These are phyloP conservation scores for Lonchura striata DNA, from an alignment of 2,113 vertebrate genomes.

Conservation along the genomic window DNA sequence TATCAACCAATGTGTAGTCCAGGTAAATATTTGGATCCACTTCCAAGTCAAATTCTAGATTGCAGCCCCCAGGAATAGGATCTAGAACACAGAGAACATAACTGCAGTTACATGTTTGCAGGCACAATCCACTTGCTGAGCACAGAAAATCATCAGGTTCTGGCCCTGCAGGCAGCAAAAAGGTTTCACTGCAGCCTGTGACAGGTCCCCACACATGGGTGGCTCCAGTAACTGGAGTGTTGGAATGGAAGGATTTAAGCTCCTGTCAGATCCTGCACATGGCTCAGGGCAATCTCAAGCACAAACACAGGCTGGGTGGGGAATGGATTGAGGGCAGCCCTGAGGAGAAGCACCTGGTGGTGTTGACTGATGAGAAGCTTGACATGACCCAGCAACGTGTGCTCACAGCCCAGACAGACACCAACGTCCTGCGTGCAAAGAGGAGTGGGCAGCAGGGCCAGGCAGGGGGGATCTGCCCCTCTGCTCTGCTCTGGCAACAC, in stretches of 20 bases:
- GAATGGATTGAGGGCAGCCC: no score
- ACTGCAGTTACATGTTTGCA: not conserved
- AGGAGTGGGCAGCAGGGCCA: not conserved
- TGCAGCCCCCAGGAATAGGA: slow-evolving; percentile 93
- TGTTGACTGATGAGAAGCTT: no score
- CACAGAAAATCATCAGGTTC: not conserved
- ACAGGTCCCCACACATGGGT: not conserved
- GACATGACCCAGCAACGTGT: no score
- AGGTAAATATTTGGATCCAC: slow-evolving; percentile 90
- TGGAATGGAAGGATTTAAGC: not conserved
- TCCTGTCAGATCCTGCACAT: not conserved
- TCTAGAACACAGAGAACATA: slow-evolving; percentile 69
- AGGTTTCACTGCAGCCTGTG: not conserved
- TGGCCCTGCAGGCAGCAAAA: not conserved
- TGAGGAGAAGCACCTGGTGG: no score
- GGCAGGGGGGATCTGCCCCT: not conserved
- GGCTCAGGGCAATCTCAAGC: not conserved
- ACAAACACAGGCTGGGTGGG: no score
- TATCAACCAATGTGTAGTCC: slow-evolving; percentile 85
- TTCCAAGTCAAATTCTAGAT: slow-evolving; percentile 84
- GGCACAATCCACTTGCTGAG: not conserved
- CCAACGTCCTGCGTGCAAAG: not conserved
- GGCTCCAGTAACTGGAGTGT: not conserved
- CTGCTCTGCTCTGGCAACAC: not conserved
- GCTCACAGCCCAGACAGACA: not conserved